These are phyloP conservation scores for Nothobranchius kuhntae DNA, from an alignment of 2,113 vertebrate genomes.

Conservation along the genomic window DNA sequence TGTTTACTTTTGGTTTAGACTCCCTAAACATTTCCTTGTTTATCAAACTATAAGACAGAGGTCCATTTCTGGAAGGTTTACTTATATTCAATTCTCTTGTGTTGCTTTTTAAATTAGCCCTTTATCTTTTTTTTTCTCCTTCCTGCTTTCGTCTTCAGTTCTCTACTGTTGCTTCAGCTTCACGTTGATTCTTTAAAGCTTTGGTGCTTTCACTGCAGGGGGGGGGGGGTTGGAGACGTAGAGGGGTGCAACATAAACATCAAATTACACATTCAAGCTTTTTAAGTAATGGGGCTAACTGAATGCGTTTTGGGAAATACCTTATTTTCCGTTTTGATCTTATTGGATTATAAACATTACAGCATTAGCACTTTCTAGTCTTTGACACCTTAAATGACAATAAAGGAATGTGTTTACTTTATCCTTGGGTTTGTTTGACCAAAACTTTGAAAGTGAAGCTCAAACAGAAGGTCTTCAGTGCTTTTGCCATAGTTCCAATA, in stretches of 20 bases:
- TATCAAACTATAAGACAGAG: neutral
- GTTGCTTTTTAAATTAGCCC: neutral
- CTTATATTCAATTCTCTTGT: neutral
- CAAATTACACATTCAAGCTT: slow-evolving; percentile 13
- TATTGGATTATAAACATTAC: slow-evolving; percentile 16
- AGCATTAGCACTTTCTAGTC: slow-evolving; percentile 56
- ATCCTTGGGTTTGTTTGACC: slow-evolving; percentile 54
- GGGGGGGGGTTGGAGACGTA: neutral
- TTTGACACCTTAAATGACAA: slow-evolving; percentile 52
- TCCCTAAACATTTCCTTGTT: neutral
- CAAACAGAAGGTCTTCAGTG: slow-evolving; percentile 21
- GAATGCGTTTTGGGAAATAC: neutral
- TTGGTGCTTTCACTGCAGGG: neutral
- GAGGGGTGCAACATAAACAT: slow-evolving; percentile 6
- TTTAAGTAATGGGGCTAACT: slow-evolving; percentile 45
- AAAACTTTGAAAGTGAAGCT: slow-evolving; percentile 34
- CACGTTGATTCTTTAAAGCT: neutral
- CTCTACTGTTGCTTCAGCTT: neutral
- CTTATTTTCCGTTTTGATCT: neutral
- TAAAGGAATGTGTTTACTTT: slow-evolving; percentile 53
- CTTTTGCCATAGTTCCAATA: slow-evolving; percentile 58
- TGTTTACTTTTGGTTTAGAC: neutral
- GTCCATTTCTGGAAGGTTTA: neutral
- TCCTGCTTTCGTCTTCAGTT: neutral
- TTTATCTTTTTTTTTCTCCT: neutral